phyloP scores from a whole-genome alignment of 2,797 vertebrate genomes.

The Clamator glandarius region DNA sequence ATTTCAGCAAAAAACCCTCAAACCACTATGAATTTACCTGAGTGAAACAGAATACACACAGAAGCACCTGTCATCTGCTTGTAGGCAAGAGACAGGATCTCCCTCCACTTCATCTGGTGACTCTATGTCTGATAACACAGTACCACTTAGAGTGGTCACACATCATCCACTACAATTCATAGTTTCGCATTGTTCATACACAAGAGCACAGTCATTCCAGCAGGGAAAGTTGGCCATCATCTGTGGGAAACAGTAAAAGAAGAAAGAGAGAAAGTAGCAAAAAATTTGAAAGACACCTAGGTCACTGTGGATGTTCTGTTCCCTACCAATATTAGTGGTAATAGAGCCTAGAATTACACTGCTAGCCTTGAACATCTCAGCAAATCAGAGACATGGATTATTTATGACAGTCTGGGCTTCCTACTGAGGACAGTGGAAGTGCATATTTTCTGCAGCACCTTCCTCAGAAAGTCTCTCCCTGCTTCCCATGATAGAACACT shows the following conservation, averaged over 20 bases:
- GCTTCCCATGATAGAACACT: neutral
- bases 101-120: neutral
- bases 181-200: neutral
- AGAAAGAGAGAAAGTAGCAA: neutral
- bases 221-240: neutral
- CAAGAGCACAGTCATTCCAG: neutral
- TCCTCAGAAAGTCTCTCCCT: neutral
- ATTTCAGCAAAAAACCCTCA: neutral
- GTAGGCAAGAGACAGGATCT: neutral
- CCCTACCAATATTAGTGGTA: neutral
- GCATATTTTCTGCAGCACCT: neutral
- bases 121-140: neutral
- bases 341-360: neutral
- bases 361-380: neutral
- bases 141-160: neutral
- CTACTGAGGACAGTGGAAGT: neutral
- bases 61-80: neutral
- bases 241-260: neutral
- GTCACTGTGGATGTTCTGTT: neutral
- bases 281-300: neutral
- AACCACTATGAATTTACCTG: neutral
- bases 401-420: neutral
- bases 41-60: neutral
- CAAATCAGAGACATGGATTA: neutral
- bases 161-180: neutral